A percentile compares a stretch with the other conserved stretches of the same genome.
phyloP scores from a whole-genome alignment of 1,140 invertebrate species.

The Geopemphigus sp. region DNA sequence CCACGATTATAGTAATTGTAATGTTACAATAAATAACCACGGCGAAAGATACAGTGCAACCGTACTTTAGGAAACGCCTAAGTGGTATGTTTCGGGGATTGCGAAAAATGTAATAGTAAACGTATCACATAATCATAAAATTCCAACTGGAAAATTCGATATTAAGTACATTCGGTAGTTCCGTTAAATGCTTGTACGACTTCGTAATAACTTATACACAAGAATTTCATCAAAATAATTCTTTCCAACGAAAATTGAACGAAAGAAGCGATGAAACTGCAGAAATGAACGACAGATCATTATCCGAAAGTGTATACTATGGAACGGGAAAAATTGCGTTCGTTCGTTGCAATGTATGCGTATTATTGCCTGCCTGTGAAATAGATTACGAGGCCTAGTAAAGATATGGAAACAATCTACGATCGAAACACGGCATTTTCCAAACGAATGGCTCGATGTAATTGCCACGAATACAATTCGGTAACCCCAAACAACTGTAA shows the following conservation, averaged over 20 bases:
- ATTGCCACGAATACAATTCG: too few species aligned
- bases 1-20: background rate
- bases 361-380: background rate
- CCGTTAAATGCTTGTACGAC: background rate
- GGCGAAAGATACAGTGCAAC: background rate
- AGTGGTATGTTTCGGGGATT: background rate
- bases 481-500: too few species aligned
- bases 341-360: background rate
- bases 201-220: background rate
- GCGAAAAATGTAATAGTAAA: background rate
- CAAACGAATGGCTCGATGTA: background rate
- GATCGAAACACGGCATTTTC: conserved; percentile 14
- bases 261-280: background rate
- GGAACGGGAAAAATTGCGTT: background rate
- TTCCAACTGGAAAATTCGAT: background rate
- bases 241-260: background rate
- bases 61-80: background rate
- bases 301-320: background rate
- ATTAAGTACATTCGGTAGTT: background rate
- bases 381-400: background rate
- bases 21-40: background rate
- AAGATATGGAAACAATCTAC: background rate
- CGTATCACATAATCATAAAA: background rate
- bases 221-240: conserved; percentile 2
- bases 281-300: background rate